Evolutionary conservation across 2,113 vertebrate genomes (phyloP), one percentile per base, ranked within the genome.

Genomic region (Orientallactaga bullata): DNA sequence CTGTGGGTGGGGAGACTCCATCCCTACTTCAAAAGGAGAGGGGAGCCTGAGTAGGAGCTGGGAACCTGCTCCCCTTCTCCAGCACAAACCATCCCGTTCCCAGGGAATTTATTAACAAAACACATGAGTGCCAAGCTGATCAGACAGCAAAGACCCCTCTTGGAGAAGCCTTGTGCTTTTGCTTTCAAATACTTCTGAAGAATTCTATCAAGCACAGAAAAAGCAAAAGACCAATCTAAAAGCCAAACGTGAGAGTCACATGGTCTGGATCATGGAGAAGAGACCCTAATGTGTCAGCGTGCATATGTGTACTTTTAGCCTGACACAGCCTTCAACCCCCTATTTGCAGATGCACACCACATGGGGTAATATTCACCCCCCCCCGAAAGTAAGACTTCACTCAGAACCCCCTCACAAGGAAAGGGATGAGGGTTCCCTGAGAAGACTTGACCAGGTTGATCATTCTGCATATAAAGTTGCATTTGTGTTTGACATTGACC

Each of bases 1-100:
- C 66, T 42, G n/a, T 16, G 8, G 37, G 12, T 0, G 0, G 39
- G 39, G 8, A 7, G n/a, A 42, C 61, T 42, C 84, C 23, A 15
- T 37, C 79, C 73, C 42, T 26, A 84, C 96, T 93, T 95, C 96
- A 93, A 96, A 96, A 91, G 88, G 85, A 79, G 84, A 85, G 85
- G 72, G 55, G 61, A 93, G 68, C 69, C 74, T 7, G 42, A 81
- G 28, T 47, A 66, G 42, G 87, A 77, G 83, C 55, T 47, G 66
- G 72, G 85, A 97, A 81, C 81, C 63, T 78, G 68, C 65, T 89
- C 81, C 58, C 79, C 65, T 91, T 78, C 90, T 83, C 42, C 23
- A 89, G 66, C 90, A 80, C 78, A 71, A 90, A 95, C 77, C n/a
- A 58, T 65, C 89, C 51, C 47, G 90, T 94, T 91, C 35, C 77